Base-by-base conservation (phyloP, 2,888 invertebrate genomes). In the Scaeva pyrastri region DNA sequence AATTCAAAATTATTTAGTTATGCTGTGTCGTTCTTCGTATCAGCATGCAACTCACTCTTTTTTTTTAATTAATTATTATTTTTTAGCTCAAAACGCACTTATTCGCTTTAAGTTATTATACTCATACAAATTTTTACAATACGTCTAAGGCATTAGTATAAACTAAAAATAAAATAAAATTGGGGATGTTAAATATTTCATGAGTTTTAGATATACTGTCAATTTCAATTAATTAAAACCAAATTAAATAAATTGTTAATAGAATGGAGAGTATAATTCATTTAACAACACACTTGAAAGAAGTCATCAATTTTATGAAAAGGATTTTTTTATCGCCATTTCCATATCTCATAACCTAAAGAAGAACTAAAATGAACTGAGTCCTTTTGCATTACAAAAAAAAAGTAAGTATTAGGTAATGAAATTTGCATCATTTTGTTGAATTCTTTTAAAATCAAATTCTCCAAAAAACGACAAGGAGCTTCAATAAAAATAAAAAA, bases 31-130 rank as follows among this genome's bases (percentile, higher is more conserved):
- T 77, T 86, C 82, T 86, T 77, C 86, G 86, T 86, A 86, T 74
- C 86, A 78, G 86, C 86, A 86, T 86, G 86, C 86, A 86, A 86
- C 86, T 86, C 86, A 82, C 86, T 86, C 82, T 77, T 68, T 43
- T 71, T 68, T 83, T 68, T n/a, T n/a, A n/a, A n/a, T n/a, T n/a
- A n/a, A n/a, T n/a, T n/a, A n/a, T n/a, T n/a, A n/a, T n/a, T n/a
- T 62, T 64, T 60, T 48, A 2, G 26, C 41, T 21, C 26, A 48
- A 66, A 73, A 66, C 64, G 82, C 71, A 77, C 82, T 86, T 86
- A 82, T 73, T 83, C 58, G 76, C 70, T 45, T 80, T 39, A 19
- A 68, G 2, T 11, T n/a, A 52, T 12, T 21, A 23, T 43, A 14
- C 48, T 39, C 31, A 41, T 50, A 41, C 26, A 56, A 55, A 36